Evolutionary conservation across 2,113 vertebrate species (phyloP).

Genomic region (Lampris incognitus): DNA sequence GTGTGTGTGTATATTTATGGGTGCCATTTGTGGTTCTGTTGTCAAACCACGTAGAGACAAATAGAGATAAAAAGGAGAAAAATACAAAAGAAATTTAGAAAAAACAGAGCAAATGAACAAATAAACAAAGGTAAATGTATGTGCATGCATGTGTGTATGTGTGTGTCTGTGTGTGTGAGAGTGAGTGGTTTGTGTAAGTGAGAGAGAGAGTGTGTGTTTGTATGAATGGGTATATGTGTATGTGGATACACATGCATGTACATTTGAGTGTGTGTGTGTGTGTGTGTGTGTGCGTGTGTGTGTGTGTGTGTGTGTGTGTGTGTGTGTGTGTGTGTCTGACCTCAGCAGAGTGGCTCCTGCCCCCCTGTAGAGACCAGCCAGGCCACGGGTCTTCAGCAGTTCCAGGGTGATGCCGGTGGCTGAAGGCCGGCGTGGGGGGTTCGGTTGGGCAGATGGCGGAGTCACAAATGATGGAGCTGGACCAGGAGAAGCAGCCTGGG

Average conservation of each 20-base stretch:
- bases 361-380: conserved; percentile 84
- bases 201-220: no score
- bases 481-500: conserved; percentile 57
- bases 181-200: no score
- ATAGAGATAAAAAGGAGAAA: no score
- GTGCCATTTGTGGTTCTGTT: no score
- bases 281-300: neutral
- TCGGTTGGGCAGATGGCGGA: conserved; percentile 10
- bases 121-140: no score
- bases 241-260: neutral
- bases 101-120: no score
- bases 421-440: conserved; percentile 65
- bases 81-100: no score
- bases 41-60: no score
- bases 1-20: no score
- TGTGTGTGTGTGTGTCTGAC: conserved; percentile 68
- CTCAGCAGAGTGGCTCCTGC: conserved; percentile 86
- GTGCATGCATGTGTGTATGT: no score
- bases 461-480: conserved; percentile 52
- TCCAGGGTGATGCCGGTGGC: conserved; percentile 80
- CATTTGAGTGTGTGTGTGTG: neutral
- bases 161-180: no score
- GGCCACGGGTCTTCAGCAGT: conserved; percentile 80
- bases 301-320: neutral
- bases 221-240: no score